Base-by-base conservation (phyloP, 1,140 invertebrate species). In the Lucilia cuprina region DNA sequence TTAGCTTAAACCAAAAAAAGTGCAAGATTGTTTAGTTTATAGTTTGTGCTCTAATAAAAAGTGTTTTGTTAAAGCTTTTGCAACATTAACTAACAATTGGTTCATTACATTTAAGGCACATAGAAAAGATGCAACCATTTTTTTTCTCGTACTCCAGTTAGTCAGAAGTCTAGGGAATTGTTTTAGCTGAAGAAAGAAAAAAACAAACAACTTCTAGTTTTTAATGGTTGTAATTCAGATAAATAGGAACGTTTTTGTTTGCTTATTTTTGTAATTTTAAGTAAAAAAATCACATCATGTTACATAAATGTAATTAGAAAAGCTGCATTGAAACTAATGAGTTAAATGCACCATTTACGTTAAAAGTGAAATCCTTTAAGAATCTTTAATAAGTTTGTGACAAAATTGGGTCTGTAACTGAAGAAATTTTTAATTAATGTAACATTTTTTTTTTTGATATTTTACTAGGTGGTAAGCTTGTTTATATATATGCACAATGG, bases 271-370 rank as follows among this genome's bases (percentile, higher is more conserved):
- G 50, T 2, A 55, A 55, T n/a, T 17, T 12, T 8, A 55, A 55
- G 50, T 30, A 55, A 55, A 13, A 55, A 55, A 13, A 5, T 5
- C 50, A 12, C 50, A 41, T 41, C 17, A 55, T 55, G 65, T 10
- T 21, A 77, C 77, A 80, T 80, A 49, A 49, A 47, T 50, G n/a
- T 80, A 80, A 80, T 80, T 80, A 80, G 77, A 80, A 50, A 41
- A 80, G 12, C 47, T 14, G 35, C 75, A 19, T 41, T 41, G 49
- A 80, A 80, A 60, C 55, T 60, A 60, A 60, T 60, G 55, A 41
- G 25, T 41, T 10, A 41, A 41, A 8, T 41, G 41, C 41, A 41
- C 41, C 41, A 41, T 41, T 41, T 41, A 41, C 41, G 10, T 41
- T 41, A 5, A 41, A 41, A 41, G 41, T 41, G 41, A 41, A 41